Evolutionary conservation across 2,888 invertebrate genomes (phyloP), one percentile per base, ranked within the genome.

Genomic region (Mylabris sibirica): DNA sequence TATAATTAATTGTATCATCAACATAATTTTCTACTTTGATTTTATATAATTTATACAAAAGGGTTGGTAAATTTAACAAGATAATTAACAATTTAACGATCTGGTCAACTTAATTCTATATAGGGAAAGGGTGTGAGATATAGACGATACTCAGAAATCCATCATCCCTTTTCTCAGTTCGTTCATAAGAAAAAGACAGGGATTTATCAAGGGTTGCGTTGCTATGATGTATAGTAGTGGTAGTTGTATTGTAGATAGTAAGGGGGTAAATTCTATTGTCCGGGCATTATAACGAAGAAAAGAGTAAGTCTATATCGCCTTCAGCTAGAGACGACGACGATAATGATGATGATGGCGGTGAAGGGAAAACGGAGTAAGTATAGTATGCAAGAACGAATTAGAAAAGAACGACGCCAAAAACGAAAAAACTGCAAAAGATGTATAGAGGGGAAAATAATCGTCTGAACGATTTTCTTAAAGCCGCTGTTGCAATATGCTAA

Each of bases 151-250:
- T 24, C 12, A 49, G 24, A 12, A 53, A 53, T 53, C 53, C 53
- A 53, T 53, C 53, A 53, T 24, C 24, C 53, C 22, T 24, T 53
- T 12, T 24, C 53, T 68, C 67, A 62, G 64, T 65, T 49, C 59
- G 61, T 49, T 63, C 14, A 53, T 17, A 24, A 49, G 53, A 53
- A 53, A 53, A 53, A 53, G 12, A 57, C 68, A 60, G 67, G 77
- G 80, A 77, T 79, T 79, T 79, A 77, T 77, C 74, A 76, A 66
- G 77, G 78, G 80, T 80, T 80, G 77, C 77, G 80, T 80, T 80
- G 79, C 79, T 76, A 80, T 79, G 79, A 53, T 53, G 53, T 12
- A 53, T 24, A 22, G 12, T 53, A 24, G 24, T 24, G 12, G 20
- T 49, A 49, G 49, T 22, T 8, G 49, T n/a, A n/a, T 49, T 4